A percentile compares a stretch with the other conserved stretches of the same genome.
Conservation (phyloP, 1,140 invertebrate genomes). For the Zeugodacus cucurbitae region DNA sequence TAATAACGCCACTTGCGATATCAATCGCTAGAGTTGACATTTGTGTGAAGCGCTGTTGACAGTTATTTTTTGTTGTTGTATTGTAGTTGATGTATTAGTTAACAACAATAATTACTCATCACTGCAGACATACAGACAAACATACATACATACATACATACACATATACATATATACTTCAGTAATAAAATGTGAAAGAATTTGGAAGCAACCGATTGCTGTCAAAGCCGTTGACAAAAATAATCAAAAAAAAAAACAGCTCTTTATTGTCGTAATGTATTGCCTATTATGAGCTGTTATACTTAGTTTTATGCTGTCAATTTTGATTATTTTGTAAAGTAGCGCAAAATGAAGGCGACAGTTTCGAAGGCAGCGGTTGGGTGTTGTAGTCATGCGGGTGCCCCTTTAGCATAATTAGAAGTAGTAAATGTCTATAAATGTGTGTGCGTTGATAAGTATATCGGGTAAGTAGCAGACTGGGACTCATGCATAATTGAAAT, state of each 20-base stretch:
- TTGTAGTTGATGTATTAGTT: slow-evolving; percentile 24
- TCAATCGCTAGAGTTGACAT: background rate
- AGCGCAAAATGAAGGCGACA: background rate
- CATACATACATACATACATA: background rate
- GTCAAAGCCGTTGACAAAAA: background rate
- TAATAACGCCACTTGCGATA: background rate
- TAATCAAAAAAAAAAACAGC: background rate
- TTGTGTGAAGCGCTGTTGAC: background rate
- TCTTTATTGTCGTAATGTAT: background rate
- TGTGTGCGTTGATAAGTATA: no score
- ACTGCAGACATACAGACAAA: background rate
- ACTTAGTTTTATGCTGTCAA: background rate
- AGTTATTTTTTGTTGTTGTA: slow-evolving; percentile 1
- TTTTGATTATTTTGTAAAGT: background rate
- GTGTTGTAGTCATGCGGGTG: background rate
- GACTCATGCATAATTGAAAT: background rate
- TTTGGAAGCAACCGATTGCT: background rate
- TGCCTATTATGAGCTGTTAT: background rate
- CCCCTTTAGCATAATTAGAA: background rate
- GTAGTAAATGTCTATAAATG: background rate
- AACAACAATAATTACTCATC: background rate
- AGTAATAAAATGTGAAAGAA: no score
- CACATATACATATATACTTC: background rate
- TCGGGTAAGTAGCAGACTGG: background rate
- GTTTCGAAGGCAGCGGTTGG: background rate